Base-by-base conservation (phyloP, 2,888 invertebrate genomes). In the Vanessa cardui region DNA sequence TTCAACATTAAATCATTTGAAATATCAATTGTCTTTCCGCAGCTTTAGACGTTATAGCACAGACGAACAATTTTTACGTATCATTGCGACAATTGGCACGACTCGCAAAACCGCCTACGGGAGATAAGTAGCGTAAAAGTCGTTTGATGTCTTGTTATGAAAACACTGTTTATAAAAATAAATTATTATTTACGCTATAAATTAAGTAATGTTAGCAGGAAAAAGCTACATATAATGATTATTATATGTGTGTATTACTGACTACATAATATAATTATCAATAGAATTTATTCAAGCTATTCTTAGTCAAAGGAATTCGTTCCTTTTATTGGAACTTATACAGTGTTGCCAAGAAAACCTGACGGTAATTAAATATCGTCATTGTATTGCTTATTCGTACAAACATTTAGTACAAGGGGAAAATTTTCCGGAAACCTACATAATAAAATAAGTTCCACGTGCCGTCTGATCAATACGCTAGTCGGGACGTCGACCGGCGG, bases 401-500 rank as follows among this genome's bases (percentile, higher is more conserved):
- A 31, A 54, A 31, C 15, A 1, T 31, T 31, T 26, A 31, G 12
- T 26, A 20, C 49, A 49, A 15, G 50, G 26, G 52, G 16, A n/a
- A 54, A 54, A 54, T 1, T n/a, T 54, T 31, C n/a, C 18, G 83
- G 85, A 66, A 79, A 74, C 18, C 83, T n/a, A 79, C 59, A 62
- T 60, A 20, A 58, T 47, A 68, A 84, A 86, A 78, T 83, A 86
- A 67, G 79, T 66, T 74, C 83, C 87, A 85, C 93, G 93, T 81
- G 93, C 90, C 73, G 89, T 83, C 86, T 94, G 94, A 80, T 88
- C 84, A 83, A 92, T 92, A 79, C 90, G 85, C 72, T 86, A 86
- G 87, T 90, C 93, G 80, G 91, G 92, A 87, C 93, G 93, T 83
- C 93, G 91, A 80, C 89, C 86, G 79, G 81, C 84, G 78, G 88